These are phyloP conservation scores for Aleadryas rufinucha DNA, from an alignment of 2,113 vertebrate species.

Conservation along the genomic window DNA sequence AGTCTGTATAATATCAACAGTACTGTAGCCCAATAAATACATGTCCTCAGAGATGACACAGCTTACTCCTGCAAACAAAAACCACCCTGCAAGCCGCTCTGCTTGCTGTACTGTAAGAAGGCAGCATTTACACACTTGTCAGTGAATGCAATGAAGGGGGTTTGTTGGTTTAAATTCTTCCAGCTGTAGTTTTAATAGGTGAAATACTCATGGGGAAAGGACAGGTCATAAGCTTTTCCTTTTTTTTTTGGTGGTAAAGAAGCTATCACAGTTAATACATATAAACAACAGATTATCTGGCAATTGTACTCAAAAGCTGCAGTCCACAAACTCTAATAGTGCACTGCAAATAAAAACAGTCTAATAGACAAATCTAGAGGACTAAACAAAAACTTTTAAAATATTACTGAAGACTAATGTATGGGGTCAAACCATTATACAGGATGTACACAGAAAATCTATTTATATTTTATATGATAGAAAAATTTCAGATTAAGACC, in stretches of 20 bases:
- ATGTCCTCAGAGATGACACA: background rate
- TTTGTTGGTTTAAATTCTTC: background rate
- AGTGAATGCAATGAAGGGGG: background rate
- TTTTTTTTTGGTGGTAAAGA: background rate
- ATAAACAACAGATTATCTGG: background rate
- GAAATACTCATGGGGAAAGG: background rate
- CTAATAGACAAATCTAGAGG: background rate
- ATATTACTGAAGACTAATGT: background rate
- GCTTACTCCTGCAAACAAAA: background rate
- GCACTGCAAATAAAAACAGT: background rate
- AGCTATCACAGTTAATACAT: background rate
- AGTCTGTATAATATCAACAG: background rate
- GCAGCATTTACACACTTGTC: background rate
- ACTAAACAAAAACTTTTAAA: background rate
- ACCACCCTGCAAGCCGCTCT: background rate
- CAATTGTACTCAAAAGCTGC: background rate
- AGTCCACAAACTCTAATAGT: background rate
- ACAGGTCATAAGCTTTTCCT: background rate
- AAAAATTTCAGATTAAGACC: background rate
- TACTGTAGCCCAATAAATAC: background rate
- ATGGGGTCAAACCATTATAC: background rate
- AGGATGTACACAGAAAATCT: background rate
- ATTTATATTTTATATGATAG: background rate
- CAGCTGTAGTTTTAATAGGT: background rate
- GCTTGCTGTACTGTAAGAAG: background rate